phyloP scores from a whole-genome alignment of 2,797 vertebrate genomes.

The Sebastes hubbsi region DNA sequence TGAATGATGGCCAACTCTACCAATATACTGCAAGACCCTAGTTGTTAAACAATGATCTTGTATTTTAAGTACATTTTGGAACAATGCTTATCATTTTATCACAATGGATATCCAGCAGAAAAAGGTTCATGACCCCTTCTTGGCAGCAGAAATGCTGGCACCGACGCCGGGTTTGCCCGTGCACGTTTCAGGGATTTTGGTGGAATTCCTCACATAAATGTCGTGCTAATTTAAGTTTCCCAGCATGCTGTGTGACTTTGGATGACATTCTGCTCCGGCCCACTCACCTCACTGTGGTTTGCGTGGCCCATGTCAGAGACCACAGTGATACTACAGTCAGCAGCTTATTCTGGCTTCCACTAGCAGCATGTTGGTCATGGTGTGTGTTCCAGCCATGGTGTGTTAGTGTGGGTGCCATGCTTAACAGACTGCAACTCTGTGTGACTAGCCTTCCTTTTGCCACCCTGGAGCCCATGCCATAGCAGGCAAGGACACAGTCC shows the following conservation, averaged over 20 bases:
- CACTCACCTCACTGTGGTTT: constrained; percentile 63
- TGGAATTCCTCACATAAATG: constrained; percentile 44
- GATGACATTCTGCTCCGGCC: constrained; percentile 67
- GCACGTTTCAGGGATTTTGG: constrained; percentile 35
- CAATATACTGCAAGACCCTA: background rate
- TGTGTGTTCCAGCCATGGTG: constrained; percentile 63
- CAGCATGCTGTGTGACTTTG: constrained; percentile 69
- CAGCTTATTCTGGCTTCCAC: constrained; percentile 68
- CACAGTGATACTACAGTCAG: constrained; percentile 66
- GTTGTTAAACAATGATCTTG: background rate
- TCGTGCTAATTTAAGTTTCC: constrained; percentile 51
- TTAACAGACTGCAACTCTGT: constrained; percentile 77
- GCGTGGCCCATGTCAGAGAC: constrained; percentile 51
- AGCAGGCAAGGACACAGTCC: constrained; percentile 25
- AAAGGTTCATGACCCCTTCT: constrained; percentile 11
- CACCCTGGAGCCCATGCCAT: constrained; percentile 29
- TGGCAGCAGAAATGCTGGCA: constrained; percentile 10
- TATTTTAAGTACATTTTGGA: background rate
- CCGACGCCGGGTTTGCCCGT: background rate
- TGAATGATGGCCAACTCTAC: background rate
- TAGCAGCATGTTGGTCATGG: constrained; percentile 65
- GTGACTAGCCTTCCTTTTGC: constrained; percentile 62
- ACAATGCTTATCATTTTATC: background rate
- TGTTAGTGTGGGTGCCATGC: constrained; percentile 63
- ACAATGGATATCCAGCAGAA: background rate